A percentile compares a stretch with the other conserved stretches of the same genome.
Conservation (phyloP, 2,113 vertebrate genomes). For the Rattus norvegicus region GRCr8 NC_086026.1:27718001-27718500, state of each 20-base stretch:
- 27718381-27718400: background rate
- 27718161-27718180: conserved; percentile 97
- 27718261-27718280: background rate
- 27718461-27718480: background rate
- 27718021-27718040: background rate
- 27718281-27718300: background rate
- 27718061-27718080: too few species aligned
- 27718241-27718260: background rate
- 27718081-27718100: conserved; percentile 87
- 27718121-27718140: conserved; percentile 94
- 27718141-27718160: conserved; percentile 95
- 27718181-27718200: conserved; percentile 57
- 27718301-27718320: background rate
- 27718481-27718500: background rate
- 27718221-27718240: rapidly evolving
- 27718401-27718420: background rate
- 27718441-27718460: background rate
- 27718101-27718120: conserved; percentile 86
- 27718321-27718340: background rate
- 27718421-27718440: background rate
- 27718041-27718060: background rate
- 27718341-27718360: background rate
- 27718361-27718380: background rate
- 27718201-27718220: background rate
- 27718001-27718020: background rate